A percentile compares a stretch with the other conserved stretches of the same genome.
Evolutionary conservation across 1,140 invertebrate genomes (phyloP).

Genomic region (Heliconius nattereri): DNA sequence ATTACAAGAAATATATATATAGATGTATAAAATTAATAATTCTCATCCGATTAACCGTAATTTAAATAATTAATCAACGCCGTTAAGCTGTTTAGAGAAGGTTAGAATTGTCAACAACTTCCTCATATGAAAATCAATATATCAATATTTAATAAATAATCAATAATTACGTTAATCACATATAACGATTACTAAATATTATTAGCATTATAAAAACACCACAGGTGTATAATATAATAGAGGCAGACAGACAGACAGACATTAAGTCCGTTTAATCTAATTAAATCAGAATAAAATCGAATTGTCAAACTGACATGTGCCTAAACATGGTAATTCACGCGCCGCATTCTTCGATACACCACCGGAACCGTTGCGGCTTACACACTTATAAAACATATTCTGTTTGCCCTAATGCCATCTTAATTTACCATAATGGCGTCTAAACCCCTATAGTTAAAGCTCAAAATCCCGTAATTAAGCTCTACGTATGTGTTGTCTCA

Average conservation of each 20-base stretch:
- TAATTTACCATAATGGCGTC: conserved; percentile 35
- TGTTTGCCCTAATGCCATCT: conserved; percentile 60
- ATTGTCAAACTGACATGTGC: conserved; percentile 76
- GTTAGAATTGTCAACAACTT: not conserved
- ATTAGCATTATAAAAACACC: not conserved
- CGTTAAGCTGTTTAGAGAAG: conserved; percentile 3
- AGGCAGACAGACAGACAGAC: not conserved
- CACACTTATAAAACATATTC: conserved; percentile 68
- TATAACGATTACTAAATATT: not conserved
- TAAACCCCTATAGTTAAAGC: conserved; percentile 35
- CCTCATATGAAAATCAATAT: not conserved
- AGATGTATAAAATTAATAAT: not conserved
- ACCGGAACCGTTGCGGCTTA: conserved; percentile 64
- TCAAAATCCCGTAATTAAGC: conserved; percentile 31
- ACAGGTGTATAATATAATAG: conserved; percentile 1
- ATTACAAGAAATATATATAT: not conserved
- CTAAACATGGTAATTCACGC: conserved; percentile 79
- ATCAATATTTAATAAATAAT: not conserved
- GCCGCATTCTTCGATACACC: conserved; percentile 78
- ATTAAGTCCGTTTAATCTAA: conserved; percentile 45
- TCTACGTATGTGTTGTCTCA: conserved; percentile 47
- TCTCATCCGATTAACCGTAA: not conserved
- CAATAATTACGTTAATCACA: not conserved
- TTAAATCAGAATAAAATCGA: conserved; percentile 67
- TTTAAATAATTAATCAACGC: not conserved